Evolutionary conservation across 1,140 invertebrate genomes (phyloP).

Genomic region (Lepidurus packardi): DNA sequence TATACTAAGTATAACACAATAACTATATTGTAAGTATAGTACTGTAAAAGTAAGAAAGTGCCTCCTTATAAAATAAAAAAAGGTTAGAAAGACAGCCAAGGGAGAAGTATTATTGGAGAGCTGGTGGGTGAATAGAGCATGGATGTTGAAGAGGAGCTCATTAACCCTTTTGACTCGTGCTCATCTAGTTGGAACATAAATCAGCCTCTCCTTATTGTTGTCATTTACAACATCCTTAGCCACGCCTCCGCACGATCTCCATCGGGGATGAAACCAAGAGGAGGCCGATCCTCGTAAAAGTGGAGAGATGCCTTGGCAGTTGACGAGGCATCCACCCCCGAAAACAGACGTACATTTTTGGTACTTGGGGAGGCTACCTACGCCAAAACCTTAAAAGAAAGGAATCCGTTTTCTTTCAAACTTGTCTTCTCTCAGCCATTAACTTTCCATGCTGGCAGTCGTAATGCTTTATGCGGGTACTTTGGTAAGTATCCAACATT

Average conservation of each 20-base stretch:
- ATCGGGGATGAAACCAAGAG: constrained; percentile 18
- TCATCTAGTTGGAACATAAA: constrained; percentile 14
- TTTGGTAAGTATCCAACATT: constrained; percentile 19
- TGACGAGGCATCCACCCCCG: not conserved
- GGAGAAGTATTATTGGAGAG: not conserved
- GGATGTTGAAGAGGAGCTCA: constrained; percentile 11
- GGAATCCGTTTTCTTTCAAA: constrained; percentile 19
- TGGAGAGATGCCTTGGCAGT: not conserved
- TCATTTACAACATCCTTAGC: constrained; percentile 19
- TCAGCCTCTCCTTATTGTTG: constrained; percentile 5
- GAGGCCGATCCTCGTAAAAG: constrained; percentile 14
- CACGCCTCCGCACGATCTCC: constrained; percentile 9
- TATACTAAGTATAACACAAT: too few relatives aligned
- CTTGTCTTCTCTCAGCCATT: not conserved
- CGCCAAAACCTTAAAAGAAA: not conserved
- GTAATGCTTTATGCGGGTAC: constrained; percentile 7
- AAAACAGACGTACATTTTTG: too few relatives aligned
- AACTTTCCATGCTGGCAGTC: constrained; percentile 4
- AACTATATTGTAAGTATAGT: too few relatives aligned
- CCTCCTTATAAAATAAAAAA: not conserved
- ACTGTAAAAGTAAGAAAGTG: too few relatives aligned
- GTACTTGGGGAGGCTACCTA: not conserved
- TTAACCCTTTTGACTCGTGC: constrained; percentile 21
- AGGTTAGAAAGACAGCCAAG: not conserved
- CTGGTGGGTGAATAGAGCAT: not conserved